Evolutionary conservation across 2,113 vertebrate genomes (phyloP).

Genomic region (Pipa parva): DNA sequence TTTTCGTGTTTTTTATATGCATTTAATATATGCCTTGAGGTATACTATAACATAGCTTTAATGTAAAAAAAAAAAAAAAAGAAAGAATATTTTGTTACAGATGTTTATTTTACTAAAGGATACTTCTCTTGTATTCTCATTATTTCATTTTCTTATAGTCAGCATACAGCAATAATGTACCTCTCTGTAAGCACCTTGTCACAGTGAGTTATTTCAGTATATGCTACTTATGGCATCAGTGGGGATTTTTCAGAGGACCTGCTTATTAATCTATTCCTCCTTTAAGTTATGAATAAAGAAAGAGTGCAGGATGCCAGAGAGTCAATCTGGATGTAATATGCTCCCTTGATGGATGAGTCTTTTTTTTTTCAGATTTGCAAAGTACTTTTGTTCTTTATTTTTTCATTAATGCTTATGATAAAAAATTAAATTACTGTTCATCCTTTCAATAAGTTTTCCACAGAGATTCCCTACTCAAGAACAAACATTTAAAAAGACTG

Average conservation of each 20-base stretch:
- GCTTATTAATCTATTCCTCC: constrained; percentile 60
- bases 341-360: constrained; percentile 63
- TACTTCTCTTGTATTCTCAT: constrained; percentile 29
- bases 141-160: no score
- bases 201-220: constrained; percentile 47
- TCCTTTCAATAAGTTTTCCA: constrained; percentile 68
- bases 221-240: constrained; percentile 50
- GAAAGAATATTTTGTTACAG: constrained; percentile 1
- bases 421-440: constrained; percentile 79
- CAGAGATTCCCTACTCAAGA: constrained; percentile 62
- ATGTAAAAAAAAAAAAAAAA: no score
- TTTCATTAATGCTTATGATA: constrained; percentile 69
- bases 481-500: constrained; percentile 70
- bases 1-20: no score
- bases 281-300: constrained; percentile 57
- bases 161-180: constrained; percentile 37
- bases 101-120: constrained; percentile 25
- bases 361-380: constrained; percentile 57
- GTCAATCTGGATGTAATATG: constrained; percentile 51
- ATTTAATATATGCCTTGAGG: no score
- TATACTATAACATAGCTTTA: no score
- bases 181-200: constrained; percentile 37
- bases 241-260: constrained; percentile 48
- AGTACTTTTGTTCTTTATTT: constrained; percentile 69
- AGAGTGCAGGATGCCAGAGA: constrained; percentile 51